Percentiles rank a stretch among this genome's conserved stretches.
Evolutionary conservation across 2,797 vertebrate species (phyloP).

Genomic region (Zalophus californianus): DNA sequence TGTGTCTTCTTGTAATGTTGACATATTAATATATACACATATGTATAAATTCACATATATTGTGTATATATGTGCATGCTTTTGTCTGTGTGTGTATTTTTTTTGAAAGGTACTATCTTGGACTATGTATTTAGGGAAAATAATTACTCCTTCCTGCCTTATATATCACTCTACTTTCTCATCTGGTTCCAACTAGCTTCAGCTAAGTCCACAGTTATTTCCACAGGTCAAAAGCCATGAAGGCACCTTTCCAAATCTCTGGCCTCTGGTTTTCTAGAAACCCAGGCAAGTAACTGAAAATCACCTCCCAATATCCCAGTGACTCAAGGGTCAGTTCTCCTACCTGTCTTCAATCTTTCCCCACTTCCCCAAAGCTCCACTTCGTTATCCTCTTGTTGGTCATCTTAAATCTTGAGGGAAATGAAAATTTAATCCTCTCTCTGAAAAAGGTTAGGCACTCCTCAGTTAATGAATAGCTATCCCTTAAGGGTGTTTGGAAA

Average conservation of each 20-base stretch:
- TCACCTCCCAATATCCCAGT: not conserved
- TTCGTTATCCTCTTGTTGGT: not conserved
- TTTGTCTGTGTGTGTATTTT: not conserved
- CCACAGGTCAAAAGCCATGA: not conserved
- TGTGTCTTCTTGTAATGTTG: not conserved
- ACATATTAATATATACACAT: not conserved
- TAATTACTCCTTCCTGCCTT: not conserved
- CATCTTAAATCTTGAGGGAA: constrained; percentile 66
- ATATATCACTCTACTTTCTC: not conserved
- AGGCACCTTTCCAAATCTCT: not conserved
- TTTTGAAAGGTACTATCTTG: not conserved
- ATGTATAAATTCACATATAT: not conserved
- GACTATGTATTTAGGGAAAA: not conserved
- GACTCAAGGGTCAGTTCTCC: not conserved
- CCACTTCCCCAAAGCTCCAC: not conserved
- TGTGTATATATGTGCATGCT: not conserved
- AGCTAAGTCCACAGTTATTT: not conserved
- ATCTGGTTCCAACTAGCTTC: not conserved
- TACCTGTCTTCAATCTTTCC: not conserved
- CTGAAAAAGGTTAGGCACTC: constrained; percentile 12
- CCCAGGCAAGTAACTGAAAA: constrained; percentile 23
- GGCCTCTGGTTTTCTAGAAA: not conserved
- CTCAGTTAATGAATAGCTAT: constrained; percentile 59
- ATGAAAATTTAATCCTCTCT: constrained; percentile 61
- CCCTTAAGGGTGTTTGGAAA: constrained; percentile 39